phyloP scores from a whole-genome alignment of 2,797 vertebrate genomes.

The Eulemur mongoz region DNA sequence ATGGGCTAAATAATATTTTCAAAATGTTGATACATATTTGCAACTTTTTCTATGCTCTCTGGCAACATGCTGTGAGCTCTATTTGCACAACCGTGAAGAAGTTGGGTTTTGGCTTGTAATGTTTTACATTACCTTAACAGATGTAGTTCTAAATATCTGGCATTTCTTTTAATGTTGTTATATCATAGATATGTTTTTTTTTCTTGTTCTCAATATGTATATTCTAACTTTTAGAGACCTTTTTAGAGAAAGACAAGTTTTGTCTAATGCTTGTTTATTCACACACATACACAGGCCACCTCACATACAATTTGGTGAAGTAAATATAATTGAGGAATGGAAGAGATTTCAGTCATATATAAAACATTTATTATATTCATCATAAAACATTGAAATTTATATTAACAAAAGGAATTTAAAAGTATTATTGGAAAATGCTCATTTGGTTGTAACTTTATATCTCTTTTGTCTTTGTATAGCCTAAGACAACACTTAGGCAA shows the following conservation, averaged over 20 bases:
- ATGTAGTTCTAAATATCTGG: constrained; percentile 64
- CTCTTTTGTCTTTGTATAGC: not conserved
- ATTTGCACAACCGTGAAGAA: constrained; percentile 54
- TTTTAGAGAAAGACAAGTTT: not conserved
- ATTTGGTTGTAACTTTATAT: not conserved
- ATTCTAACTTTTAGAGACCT: constrained; percentile 12
- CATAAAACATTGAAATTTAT: not conserved
- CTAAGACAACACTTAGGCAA: not conserved
- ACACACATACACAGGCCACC: not conserved
- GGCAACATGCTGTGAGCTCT: constrained; percentile 46
- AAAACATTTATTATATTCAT: not conserved
- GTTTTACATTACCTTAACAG: constrained; percentile 70
- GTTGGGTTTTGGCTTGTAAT: constrained; percentile 61
- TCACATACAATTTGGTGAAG: not conserved
- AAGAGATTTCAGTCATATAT: not conserved
- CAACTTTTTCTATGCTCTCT: constrained; percentile 52
- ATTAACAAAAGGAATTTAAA: not conserved
- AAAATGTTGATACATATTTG: constrained; percentile 59
- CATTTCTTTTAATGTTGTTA: constrained; percentile 56
- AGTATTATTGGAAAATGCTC: not conserved
- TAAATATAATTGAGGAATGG: not conserved
- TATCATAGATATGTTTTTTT: not conserved
- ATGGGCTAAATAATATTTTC: constrained; percentile 64
- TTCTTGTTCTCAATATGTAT: not conserved
- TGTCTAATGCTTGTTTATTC: not conserved